Base-by-base conservation (phyloP, 2,888 invertebrate species). In the Aphelenchoides bicaudatus region DNA sequence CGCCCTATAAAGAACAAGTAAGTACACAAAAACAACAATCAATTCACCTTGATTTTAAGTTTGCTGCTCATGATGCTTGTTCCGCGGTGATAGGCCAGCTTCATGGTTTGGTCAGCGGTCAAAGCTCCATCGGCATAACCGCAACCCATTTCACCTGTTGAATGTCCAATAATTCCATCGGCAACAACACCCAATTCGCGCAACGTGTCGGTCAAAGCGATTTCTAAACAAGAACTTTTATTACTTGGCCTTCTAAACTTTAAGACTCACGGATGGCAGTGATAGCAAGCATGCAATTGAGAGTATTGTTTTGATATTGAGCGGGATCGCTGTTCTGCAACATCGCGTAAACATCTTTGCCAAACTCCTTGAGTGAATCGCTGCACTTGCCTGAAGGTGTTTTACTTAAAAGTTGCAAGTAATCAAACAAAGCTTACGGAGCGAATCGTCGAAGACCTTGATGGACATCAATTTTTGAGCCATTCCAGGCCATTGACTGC, bases 401-500 rank as follows among this genome's bases (percentile, higher is more conserved):
- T n/a, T n/a, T n/a, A n/a, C n/a, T n/a, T n/a, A n/a, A n/a, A n/a
- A n/a, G n/a, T n/a, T n/a, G n/a, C n/a, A 19, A n/a, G n/a, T n/a
- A n/a, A n/a, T n/a, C n/a, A n/a, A n/a, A n/a, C n/a, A n/a, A n/a
- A n/a, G n/a, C n/a, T n/a, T n/a, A n/a, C 85, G 83, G 67, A 96
- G 86, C 58, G 89, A 88, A 55, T 86, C 84, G 63, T 86, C 86
- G 83, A 94, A 94, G 1, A 84, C 82, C 54, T 90, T 89, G 64
- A 96, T 83, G 63, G 50, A 39, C 86, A 94, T 87, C 68, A 98
- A 84, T 59, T 87, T 85, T 78, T 87, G 87, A 13, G 87, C 93
- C 94, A 96, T 96, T 73, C 90, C 91, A 48, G 88, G 85, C 94
- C 94, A 96, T 82, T 96, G 96, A 39, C 90, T 88, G 13, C 96